Base-by-base conservation (phyloP, 2,888 invertebrate genomes). In the Latrodectus elegans region DNA sequence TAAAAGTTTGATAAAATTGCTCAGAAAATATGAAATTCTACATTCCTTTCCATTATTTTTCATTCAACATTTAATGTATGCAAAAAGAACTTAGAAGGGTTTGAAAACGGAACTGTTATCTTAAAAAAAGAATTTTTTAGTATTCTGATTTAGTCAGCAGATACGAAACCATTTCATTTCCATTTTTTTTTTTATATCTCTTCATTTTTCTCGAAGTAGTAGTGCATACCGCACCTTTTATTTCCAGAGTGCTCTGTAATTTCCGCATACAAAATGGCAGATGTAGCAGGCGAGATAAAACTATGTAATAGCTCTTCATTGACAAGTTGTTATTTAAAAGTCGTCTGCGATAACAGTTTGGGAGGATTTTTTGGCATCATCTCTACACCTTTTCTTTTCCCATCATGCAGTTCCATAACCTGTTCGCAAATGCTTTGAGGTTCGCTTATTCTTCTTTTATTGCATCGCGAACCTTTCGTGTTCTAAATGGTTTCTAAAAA, bases 251-350 rank as follows among this genome's bases (percentile, higher is more conserved):
- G 9, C 51, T 49, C 81, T 81, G 74, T 73, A 81, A 81, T 81
- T 81, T 81, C 73, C 77, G 65, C 38, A 51, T 55, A 60, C 49
- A 49, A 80, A 80, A 80, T 22, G 67, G 65, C 72, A 52, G 74
- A 74, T 74, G 67, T 74, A 53, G 67, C 26, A 52, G 52, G 64
- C 53, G 74, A 65, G 73, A 81, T 73, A 73, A 68, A 15, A 51
- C 49, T 52, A 15, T 26, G 55, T 81, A 67, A 73, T 73, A 81
- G 73, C 17, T 73, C 73, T 67, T 65, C 81, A 74, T 74, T 81
- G 81, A 74, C 81, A 81, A 74, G 81, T 74, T 81, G 67, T 81
- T 81, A 67, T 81, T 81, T 74, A 81, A 73, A 81, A 81, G 73
- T 17, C 64, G 38, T 51, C 26, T 49, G 67, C 52, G 73, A 81